Conservation (phyloP, 2,888 invertebrate genomes). For the Lasioglossum leucozonium region DNA sequence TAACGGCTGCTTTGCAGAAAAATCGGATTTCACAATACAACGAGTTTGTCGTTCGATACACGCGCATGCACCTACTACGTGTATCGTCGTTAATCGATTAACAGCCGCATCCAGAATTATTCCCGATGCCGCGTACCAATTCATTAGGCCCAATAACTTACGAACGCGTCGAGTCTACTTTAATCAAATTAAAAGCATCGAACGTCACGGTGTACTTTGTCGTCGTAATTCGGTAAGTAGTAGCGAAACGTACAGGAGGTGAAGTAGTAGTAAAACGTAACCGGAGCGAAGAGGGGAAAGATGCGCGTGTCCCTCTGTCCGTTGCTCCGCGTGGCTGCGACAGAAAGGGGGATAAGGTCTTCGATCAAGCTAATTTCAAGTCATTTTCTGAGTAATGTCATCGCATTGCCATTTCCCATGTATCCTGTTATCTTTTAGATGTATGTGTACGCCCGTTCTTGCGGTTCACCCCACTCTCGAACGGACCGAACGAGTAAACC, state of each 20-base stretch:
- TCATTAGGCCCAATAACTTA: constrained; percentile 59
- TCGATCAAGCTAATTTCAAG: background rate
- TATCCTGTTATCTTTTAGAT: background rate
- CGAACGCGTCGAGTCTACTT: constrained; percentile 31
- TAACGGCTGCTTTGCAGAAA: background rate
- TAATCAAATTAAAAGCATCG: constrained; percentile 67
- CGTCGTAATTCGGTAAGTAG: constrained; percentile 46
- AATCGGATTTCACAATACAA: constrained; percentile 7
- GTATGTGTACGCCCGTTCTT: background rate
- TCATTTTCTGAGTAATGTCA: background rate
- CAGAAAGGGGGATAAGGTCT: background rate
- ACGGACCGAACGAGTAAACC: background rate
- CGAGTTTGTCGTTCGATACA: background rate
- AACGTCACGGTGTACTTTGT: constrained; percentile 27
- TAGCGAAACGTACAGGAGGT: constrained; percentile 1
- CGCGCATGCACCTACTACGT: background rate
- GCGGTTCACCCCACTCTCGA: no score
- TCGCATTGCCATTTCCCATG: background rate
- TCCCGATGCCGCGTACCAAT: constrained; percentile 30
- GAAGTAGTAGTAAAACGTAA: no score
- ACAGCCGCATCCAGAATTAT: constrained; percentile 30
- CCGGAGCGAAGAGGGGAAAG: background rate
- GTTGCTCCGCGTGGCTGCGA: background rate
- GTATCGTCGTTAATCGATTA: constrained; percentile 57
- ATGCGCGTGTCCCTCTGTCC: background rate